Base-by-base conservation (phyloP, 2,113 vertebrate genomes). In the Brevimyrus niger region DNA sequence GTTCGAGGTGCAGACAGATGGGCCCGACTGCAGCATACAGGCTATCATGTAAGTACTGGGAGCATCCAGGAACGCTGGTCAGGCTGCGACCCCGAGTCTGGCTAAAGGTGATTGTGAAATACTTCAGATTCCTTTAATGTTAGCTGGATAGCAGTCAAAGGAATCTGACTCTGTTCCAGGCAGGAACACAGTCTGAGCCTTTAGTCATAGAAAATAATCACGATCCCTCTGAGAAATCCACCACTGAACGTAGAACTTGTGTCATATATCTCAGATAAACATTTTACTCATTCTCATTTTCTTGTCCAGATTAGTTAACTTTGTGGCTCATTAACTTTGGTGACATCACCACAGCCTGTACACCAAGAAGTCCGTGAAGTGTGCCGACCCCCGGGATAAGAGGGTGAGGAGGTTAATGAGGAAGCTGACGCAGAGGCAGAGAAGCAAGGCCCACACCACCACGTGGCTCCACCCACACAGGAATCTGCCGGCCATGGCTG, bases 1-100 rank as follows among this genome's bases (percentile, higher is more conserved):
- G 90, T 96, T 96, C 88, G 96, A 96, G 92, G 93, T 95, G 93
- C 96, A 96, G 95, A 96, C 94, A 0, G 96, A 96, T 92, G 96
- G 96, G 91, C 96, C 95, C 7, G 95, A 96, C 94, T 96, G 96
- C 96, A 96, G 95, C 92, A 96, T 96, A 95, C 94, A 93, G 93
- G 96, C 96, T 88, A 95, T 96, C 94, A 96, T 96, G 96, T 94
- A 96, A 96, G 96, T 96, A 96, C 95, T 96, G 90, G 93, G 94
- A 92, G 91, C 93, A 94, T 95, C 92, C 92, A 92, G 92, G 91
- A 31, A 89, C 46, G 38, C 51, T 9, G 19, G 19, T n/a, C 35
- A 23, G 82, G 21, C 38, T 91, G 90, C 90, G 90, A 94, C 93
- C 91, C 92, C 93, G 91, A 94, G 93, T 21, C 88, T 61, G 65